Evolutionary conservation across 1,140 invertebrate genomes (phyloP), one percentile per base, ranked within the genome.

Genomic region (Lasioglossum baleicum): DNA sequence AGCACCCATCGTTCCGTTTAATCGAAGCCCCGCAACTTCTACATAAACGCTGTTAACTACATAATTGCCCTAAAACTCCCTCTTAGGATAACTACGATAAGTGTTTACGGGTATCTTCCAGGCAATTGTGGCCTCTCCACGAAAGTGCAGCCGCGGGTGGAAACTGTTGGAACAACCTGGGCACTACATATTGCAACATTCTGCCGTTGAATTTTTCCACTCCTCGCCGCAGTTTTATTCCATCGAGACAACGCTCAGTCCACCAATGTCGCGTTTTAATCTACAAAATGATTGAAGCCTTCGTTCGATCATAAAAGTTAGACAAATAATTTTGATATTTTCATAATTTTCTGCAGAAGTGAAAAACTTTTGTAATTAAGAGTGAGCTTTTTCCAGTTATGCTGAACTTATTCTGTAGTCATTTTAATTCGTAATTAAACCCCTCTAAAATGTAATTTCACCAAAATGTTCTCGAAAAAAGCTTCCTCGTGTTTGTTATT

Each of bases 101-200:
- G 75, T 78, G 75, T 78, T 78, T 78, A 78, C 69, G 31, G 22
- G 68, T 42, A 78, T 78, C 75, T 72, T 72, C 10, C 35, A 64
- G 75, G 75, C 69, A 78, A 78, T 78, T 78, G 60, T 64, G 68
- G 68, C 10, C 53, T 22, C 75, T 78, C 65, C 60, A 72, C 53
- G 75, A 20, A 53, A 64, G 60, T 26, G 48, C 60, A 40, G 15
- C 44, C 26, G 15, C 15, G 35, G 17, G 22, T 72, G 26, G 60
- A 64, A 72, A 78, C 40, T 78, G 75, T 64, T 53, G 20, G 60
- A 72, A 56, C 69, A 20, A 40, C 7, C 20, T 15, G 7, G 42
- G 0, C 35, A 60, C 17, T 53, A n/a, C n/a, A n/a, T n/a, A 69
- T 26, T 48, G 53, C 15, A 6, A n/a, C 35, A 15, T 61, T 10